Evolutionary conservation across 64 coral and sea anemone species (phyloP).

Genomic region (Porites australiensis): DNA sequence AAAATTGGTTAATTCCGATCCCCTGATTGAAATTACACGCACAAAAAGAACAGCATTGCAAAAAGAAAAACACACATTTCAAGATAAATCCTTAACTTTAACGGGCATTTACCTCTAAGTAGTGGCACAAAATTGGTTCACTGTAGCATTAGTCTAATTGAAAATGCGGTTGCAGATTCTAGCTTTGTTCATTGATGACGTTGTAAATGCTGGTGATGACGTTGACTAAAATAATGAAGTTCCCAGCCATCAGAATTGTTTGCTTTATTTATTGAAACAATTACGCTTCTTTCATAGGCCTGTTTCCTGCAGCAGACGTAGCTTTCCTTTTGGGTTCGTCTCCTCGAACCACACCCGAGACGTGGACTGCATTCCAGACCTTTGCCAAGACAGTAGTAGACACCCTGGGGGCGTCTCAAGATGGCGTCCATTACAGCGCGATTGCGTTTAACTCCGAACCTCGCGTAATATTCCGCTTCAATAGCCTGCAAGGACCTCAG

Average conservation of each 20-base stretch:
- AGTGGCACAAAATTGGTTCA: too few relatives aligned
- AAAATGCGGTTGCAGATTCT: too few relatives aligned
- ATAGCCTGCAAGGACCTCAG: constrained; percentile 30
- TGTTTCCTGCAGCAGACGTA: constrained; percentile 63
- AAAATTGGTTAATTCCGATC: too few relatives aligned
- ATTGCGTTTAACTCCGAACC: constrained; percentile 56
- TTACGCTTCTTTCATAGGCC: not conserved
- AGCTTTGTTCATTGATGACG: too few relatives aligned
- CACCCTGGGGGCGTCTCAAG: constrained; percentile 24
- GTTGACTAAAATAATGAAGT: not conserved
- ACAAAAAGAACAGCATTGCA: too few relatives aligned
- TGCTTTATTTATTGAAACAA: not conserved
- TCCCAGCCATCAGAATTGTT: not conserved
- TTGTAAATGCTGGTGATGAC: too few relatives aligned
- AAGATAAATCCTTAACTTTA: too few relatives aligned
- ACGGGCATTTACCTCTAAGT: too few relatives aligned
- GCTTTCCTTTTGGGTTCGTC: constrained; percentile 65
- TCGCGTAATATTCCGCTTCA: constrained; percentile 50
- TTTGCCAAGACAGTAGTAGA: constrained; percentile 67
- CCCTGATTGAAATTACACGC: too few relatives aligned
- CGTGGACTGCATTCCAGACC: constrained; percentile 55
- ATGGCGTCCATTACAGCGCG: constrained; percentile 60
- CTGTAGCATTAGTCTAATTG: too few relatives aligned
- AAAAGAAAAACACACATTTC: too few relatives aligned
- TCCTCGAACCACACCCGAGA: constrained; percentile 35